Conservation (phyloP, 2,888 invertebrate genomes). For the Seladonia tumulorum region DNA sequence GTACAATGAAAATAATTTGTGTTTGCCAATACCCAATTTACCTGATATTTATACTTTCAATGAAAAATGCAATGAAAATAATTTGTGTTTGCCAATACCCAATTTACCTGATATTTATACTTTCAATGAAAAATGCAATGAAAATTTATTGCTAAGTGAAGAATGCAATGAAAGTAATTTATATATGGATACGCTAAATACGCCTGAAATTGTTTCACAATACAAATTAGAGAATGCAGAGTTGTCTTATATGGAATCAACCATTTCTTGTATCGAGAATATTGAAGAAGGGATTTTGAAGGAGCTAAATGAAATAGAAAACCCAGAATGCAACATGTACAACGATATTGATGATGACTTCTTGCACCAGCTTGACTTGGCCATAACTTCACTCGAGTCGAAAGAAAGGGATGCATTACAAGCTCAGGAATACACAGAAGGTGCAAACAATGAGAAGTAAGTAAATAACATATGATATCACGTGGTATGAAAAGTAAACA, state of each 20-base stretch:
- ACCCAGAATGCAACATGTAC: background rate
- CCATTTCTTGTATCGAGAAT: background rate
- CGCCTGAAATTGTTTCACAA: background rate
- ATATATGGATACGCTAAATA: background rate
- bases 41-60: background rate
- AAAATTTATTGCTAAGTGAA: background rate
- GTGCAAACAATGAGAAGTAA: conserved; percentile 26
- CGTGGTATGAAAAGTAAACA: background rate
- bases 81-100: background rate
- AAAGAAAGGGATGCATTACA: background rate
- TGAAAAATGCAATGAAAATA: background rate
- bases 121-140: background rate
- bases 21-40: background rate
- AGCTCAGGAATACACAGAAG: background rate
- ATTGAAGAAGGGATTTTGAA: background rate
- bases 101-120: background rate
- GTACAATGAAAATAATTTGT: background rate
- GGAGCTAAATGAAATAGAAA: background rate
- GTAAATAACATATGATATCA: conserved; percentile 9
- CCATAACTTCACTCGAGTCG: background rate
- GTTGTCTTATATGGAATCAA: background rate
- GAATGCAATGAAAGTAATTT: background rate
- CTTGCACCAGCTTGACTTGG: background rate
- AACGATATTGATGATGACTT: background rate
- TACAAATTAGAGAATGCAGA: background rate